These are phyloP conservation scores for Chrysina gloriosa DNA, from an alignment of 2,888 invertebrate species.

Conservation along the genomic window DNA sequence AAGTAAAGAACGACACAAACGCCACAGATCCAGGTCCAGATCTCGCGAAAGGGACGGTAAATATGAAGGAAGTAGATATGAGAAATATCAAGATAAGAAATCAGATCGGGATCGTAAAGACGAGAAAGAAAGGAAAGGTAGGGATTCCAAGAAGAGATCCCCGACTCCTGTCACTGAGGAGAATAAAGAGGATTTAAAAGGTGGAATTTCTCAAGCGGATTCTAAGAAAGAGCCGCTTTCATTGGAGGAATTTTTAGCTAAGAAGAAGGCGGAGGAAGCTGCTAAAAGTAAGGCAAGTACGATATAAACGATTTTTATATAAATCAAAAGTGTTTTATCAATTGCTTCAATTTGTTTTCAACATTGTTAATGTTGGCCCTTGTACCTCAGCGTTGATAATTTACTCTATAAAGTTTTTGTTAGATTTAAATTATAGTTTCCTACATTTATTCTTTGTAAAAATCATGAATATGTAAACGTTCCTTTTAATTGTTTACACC, in stretches of 20 bases:
- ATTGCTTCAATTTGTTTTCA: not conserved
- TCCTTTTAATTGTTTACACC: no score
- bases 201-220: constrained; percentile 48
- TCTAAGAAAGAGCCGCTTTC: constrained; percentile 88
- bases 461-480: no score
- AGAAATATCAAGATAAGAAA: constrained; percentile 51
- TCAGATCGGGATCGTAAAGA: constrained; percentile 50
- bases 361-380: no score
- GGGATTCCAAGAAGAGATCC: constrained; percentile 58
- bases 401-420: no score
- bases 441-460: no score
- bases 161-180: constrained; percentile 64
- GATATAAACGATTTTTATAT: not conserved
- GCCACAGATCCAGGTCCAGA: constrained; percentile 56
- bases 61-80: constrained; percentile 53
- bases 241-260: constrained; percentile 93
- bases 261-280: constrained; percentile 96
- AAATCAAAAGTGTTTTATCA: not conserved
- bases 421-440: no score
- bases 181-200: constrained; percentile 57
- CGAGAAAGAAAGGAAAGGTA: constrained; percentile 54
- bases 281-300: constrained; percentile 84
- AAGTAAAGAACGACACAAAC: constrained; percentile 61
- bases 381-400: no score
- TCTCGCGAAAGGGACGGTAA: constrained; percentile 59